Evolutionary conservation across 2,113 vertebrate genomes (phyloP), one percentile per base, ranked within the genome.

Genomic region (Jaculus jaculus): DNA sequence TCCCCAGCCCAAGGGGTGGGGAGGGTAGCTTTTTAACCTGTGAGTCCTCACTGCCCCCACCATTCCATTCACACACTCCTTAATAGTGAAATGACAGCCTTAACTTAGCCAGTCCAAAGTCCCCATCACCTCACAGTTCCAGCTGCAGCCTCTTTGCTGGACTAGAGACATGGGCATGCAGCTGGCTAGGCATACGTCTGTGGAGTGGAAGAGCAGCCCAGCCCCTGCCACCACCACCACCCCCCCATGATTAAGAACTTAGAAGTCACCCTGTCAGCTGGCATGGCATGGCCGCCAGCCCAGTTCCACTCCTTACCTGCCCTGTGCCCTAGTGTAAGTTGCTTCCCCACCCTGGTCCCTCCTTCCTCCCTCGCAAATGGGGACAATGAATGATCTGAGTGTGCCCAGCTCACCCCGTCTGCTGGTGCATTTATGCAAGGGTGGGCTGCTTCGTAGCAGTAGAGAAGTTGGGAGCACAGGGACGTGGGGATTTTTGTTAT

Each of bases 301-400:
- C 26, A n/a, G 16, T 89, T 84, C 91, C 91, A 82, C 91, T 84
- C 84, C 77, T 93, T 65, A 37, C 82, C 74, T 92, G 85, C 66
- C 85, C 87, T 82, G 54, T 95, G 90, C 93, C 74, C 89, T 92
- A 21, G 3, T 39, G 15, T 47, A 54, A 77, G 63, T 87, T 23
- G 37, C 77, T 83, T 83, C 32, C 65, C 65, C 73, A 84, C 42
- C 39, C 51, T 63, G 28, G 24, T 74, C 83, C 65, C 81, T 51
- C 37, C 66, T 80, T 91, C 84, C 74, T 82, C 32, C 68, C 66
- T 24, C 73, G 60, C 32, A n/a, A 37, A 58, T 60, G 78, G 65
- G 65, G 2, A 42, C 16, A n/a, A 20, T n/a, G 47, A n/a, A 20
- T n/a, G 47, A 73, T 69, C 81, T 80, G 23, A 72, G 73, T 58